A percentile compares a stretch with the other conserved stretches of the same genome.
Conservation (phyloP, 2,797 vertebrate genomes). For the Choloepus didactylus region DNA sequence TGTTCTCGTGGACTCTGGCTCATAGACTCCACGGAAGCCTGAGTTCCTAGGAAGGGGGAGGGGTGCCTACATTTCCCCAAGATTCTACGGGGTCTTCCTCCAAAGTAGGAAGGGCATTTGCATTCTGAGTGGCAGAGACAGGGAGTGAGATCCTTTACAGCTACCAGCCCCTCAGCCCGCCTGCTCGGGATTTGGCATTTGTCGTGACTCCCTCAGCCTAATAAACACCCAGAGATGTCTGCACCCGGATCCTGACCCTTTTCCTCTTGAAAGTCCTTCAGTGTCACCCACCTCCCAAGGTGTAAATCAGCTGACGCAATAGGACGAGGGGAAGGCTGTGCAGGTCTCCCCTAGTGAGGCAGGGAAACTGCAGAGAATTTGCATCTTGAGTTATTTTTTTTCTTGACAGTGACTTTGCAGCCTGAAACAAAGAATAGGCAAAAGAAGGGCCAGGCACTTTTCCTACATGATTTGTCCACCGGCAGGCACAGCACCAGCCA, state of each 20-base stretch:
- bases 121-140: neutral
- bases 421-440: neutral
- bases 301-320: neutral
- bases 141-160: neutral
- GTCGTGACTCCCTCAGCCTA: neutral
- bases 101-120: neutral
- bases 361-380: neutral
- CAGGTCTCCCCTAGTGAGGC: fast-evolving
- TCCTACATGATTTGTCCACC: neutral
- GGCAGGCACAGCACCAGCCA: neutral
- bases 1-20: neutral
- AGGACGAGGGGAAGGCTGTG: neutral
- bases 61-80: neutral
- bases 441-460: neutral
- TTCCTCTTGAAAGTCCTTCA: neutral
- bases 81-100: neutral
- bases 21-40: neutral
- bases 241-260: neutral
- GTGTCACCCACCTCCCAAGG: too few relatives aligned
- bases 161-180: neutral
- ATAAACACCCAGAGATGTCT: neutral
- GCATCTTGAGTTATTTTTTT: neutral
- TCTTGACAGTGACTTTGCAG: neutral
- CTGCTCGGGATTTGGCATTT: neutral
- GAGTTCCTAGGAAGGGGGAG: neutral